A percentile compares a stretch with the other conserved stretches of the same genome.
phyloP scores from a whole-genome alignment of 2,797 vertebrate genomes.

The Salarias fasciatus region DNA sequence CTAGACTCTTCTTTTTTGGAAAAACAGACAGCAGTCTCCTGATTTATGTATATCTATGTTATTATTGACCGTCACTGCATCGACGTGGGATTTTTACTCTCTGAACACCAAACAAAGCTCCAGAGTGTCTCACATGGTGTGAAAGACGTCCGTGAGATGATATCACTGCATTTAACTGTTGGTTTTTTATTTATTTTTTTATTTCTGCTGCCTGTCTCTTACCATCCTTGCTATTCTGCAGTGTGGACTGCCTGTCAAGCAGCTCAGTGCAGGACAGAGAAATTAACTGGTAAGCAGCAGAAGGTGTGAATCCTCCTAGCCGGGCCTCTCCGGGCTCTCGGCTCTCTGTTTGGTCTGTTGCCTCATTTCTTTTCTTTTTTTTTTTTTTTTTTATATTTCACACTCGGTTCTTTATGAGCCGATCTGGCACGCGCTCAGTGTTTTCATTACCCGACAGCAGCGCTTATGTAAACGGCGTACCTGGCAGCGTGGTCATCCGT shows the following conservation, averaged over 20 bases:
- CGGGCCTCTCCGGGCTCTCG: too few relatives aligned
- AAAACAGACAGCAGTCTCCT: too few relatives aligned
- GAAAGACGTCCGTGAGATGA: too few relatives aligned
- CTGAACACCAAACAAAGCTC: too few relatives aligned
- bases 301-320: slow-evolving; percentile 10
- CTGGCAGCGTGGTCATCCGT: not conserved
- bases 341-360: slow-evolving; percentile 9
- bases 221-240: slow-evolving; percentile 48
- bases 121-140: not conserved
- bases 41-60: too few relatives aligned
- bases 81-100: too few relatives aligned
- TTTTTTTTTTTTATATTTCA: too few relatives aligned
- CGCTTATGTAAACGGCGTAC: too few relatives aligned
- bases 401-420: not conserved
- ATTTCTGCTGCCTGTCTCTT: slow-evolving; percentile 3
- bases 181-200: too few relatives aligned
- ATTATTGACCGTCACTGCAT: too few relatives aligned
- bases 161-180: not conserved
- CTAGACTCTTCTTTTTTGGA: too few relatives aligned
- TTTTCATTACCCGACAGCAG: slow-evolving; percentile 18
- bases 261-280: slow-evolving; percentile 84
- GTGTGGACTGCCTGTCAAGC: slow-evolving; percentile 86
- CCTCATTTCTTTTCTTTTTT: too few relatives aligned
- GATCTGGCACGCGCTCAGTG: not conserved
- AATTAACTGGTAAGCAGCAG: slow-evolving; percentile 88